These are phyloP conservation scores for Drosophila histrio DNA, from an alignment of 2,888 invertebrate genomes.

Conservation along the genomic window DNA sequence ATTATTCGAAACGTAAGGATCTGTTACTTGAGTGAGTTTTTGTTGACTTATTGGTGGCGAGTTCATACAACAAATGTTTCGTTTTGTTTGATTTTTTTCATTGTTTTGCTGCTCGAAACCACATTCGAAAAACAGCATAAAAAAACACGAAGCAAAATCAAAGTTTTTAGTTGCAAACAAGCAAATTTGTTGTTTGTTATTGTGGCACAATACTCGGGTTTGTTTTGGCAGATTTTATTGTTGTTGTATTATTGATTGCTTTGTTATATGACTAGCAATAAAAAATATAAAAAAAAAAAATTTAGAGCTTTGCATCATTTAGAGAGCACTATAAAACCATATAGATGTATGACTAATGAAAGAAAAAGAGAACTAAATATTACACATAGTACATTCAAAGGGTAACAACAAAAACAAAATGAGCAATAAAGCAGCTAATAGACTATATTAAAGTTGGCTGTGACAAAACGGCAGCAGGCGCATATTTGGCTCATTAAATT, in stretches of 20 bases:
- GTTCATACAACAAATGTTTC: constrained; percentile 48
- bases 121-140: constrained; percentile 36
- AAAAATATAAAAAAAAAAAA: constrained; percentile 30
- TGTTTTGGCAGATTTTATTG: constrained; percentile 25
- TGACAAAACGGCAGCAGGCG: constrained; percentile 57
- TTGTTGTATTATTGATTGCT: constrained; percentile 69
- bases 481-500: constrained; percentile 73
- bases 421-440: constrained; percentile 71
- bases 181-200: constrained; percentile 69
- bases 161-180: constrained; percentile 70
- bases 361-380: constrained; percentile 17
- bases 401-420: constrained; percentile 38
- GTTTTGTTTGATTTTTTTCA: constrained; percentile 4
- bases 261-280: constrained; percentile 58
- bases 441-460: constrained; percentile 67
- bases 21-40: constrained; percentile 10
- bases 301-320: constrained; percentile 32
- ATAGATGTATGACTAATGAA: constrained; percentile 47
- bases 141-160: constrained; percentile 33
- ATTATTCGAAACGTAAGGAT: not conserved
- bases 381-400: constrained; percentile 44
- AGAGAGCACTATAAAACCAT: constrained; percentile 18
- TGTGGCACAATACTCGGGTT: constrained; percentile 40
- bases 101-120: constrained; percentile 37
- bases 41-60: constrained; percentile 62